Evolutionary conservation across 1,140 invertebrate species (phyloP).

Genomic region (Cotesia glomerata): DNA sequence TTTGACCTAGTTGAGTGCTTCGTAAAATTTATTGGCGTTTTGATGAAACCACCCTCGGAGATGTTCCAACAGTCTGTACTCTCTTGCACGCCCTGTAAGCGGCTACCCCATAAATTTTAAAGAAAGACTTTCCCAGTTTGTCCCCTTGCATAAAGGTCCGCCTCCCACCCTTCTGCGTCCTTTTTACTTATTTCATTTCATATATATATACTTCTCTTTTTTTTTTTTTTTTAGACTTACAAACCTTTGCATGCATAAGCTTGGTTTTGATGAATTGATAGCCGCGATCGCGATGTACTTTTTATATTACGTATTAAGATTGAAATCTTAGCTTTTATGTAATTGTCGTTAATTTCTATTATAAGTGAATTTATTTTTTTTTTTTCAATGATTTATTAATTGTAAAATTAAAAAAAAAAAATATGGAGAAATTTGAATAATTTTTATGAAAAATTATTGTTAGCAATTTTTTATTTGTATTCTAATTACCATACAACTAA

Average conservation of each 20-base stretch:
- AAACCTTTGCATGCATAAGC: no score
- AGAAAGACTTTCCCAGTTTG: constrained; percentile 18
- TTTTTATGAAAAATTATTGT: no score
- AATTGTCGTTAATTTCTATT: no score
- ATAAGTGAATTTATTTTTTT: no score
- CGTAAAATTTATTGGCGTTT: constrained; percentile 41
- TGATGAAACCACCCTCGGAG: constrained; percentile 31
- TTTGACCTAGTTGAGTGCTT: constrained; percentile 15
- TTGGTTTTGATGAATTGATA: background rate
- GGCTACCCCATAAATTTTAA: constrained; percentile 30
- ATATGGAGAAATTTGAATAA: no score
- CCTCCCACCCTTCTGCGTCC: constrained; percentile 1
- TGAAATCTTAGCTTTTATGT: no score
- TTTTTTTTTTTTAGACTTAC: background rate
- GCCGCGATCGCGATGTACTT: constrained; percentile 5
- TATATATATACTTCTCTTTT: constrained; percentile 6
- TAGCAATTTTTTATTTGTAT: no score
- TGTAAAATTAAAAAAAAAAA: no score
- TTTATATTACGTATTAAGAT: background rate
- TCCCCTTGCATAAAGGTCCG: background rate
- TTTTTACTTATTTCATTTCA: constrained; percentile 2
- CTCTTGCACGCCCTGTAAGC: background rate
- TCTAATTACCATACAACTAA: no score
- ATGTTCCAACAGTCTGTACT: constrained; percentile 25
- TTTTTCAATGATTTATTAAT: no score